Base-by-base conservation (phyloP, 1,140 invertebrate genomes). In the Nixonia krombeini region DNA sequence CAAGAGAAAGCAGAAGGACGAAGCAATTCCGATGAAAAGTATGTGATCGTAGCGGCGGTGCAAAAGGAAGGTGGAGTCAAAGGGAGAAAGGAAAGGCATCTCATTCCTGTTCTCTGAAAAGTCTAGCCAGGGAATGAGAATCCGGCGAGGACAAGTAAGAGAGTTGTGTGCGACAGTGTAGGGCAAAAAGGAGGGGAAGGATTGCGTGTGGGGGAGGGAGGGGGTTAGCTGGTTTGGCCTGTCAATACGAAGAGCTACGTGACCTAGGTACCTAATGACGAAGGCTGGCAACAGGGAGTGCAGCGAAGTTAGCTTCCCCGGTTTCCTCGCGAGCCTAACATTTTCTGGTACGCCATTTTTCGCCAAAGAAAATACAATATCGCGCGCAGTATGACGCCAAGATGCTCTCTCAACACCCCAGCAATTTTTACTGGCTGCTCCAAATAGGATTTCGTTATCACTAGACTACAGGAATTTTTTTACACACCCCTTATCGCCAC, bases 221-320 rank as follows among this genome's bases (percentile, higher is more conserved):
- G 37, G 67, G 66, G 72, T 65, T 71, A 56, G 66, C 57, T 78
- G 76, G 73, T 73, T 40, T 74, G 73, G 77, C 75, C 74, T 81
- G 79, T 81, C 79, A 80, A 81, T 81, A 81, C 79, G 72, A 80
- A 76, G 70, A 76, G 76, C 63, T 79, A 81, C 79, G 79, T 81
- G 79, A 81, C 78, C 51, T 73, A 79, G 79, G 73, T 81, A 81
- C 78, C 69, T 79, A 81, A 69, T 77, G 77, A 75, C 73, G 74
- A 33, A 74, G 65, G 51, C 69, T n/a, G n/a, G n/a, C n/a, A n/a
- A n/a, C n/a, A 40, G 62, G 40, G 40, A 18, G 4, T 18, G 9
- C 16, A 23, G 16, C 18, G 18, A 42, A 25, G 18, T 42, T 42
- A 21, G 18, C 17, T n/a, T 12, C 13, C 7, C 12, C 7, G 1